Percentiles rank a stretch among this genome's conserved stretches.
Evolutionary conservation across 2,797 vertebrate genomes (phyloP).

Genomic region (Hirundo rustica): DNA sequence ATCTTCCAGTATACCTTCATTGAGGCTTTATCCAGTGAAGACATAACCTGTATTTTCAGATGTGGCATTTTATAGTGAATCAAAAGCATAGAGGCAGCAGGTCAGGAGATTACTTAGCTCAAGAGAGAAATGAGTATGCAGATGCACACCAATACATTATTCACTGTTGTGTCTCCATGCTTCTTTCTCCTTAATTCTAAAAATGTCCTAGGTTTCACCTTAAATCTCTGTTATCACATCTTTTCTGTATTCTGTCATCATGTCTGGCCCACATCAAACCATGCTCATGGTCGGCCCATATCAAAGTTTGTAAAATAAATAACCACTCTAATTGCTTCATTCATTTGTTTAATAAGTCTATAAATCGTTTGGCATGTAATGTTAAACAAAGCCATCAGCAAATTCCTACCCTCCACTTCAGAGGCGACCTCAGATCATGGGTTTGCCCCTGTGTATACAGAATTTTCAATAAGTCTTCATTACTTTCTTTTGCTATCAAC

Average conservation of each 20-base stretch:
- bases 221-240: background rate
- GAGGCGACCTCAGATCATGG: background rate
- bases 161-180: background rate
- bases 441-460: background rate
- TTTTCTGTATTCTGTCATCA: background rate
- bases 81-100: background rate
- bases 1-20: background rate
- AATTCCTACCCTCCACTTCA: background rate
- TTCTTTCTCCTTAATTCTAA: background rate
- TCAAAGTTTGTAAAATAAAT: background rate
- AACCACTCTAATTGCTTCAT: background rate
- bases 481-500: background rate
- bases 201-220: background rate
- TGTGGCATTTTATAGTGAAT: background rate
- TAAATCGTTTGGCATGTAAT: background rate
- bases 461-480: background rate
- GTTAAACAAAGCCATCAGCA: background rate
- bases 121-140: background rate
- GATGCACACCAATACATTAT: rapidly evolving
- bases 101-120: background rate
- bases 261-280: background rate
- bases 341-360: background rate
- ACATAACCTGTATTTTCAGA: background rate
- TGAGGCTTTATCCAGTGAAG: background rate
- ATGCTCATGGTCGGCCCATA: background rate